Evolutionary conservation across 2,888 invertebrate genomes (phyloP).

Genomic region (Conomelus anceps): DNA sequence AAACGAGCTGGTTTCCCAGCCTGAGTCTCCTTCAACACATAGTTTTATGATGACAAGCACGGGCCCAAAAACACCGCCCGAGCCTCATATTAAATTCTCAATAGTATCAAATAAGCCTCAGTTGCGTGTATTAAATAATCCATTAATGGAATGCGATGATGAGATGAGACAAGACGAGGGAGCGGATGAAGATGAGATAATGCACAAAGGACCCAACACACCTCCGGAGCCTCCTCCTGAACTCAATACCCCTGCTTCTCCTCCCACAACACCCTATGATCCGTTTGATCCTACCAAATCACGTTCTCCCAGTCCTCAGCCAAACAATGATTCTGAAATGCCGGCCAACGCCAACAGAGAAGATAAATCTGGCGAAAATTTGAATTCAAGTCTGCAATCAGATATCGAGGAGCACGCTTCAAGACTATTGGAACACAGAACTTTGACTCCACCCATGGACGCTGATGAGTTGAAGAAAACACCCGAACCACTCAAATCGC

Average conservation of each 20-base stretch:
- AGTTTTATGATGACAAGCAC: conserved; percentile 42
- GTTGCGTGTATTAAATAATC: conserved; percentile 51
- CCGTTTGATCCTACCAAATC: conserved; percentile 88
- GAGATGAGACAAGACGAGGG: conserved; percentile 39
- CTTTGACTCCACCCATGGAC: conserved; percentile 18
- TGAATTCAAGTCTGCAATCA: conserved; percentile 8
- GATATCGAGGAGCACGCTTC: conserved; percentile 17
- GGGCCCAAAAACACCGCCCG: conserved; percentile 69
- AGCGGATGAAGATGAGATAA: conserved; percentile 33
- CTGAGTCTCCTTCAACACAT: conserved; percentile 34
- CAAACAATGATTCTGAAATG: conserved; percentile 18
- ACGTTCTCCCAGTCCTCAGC: conserved; percentile 47
- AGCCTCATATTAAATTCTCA: conserved; percentile 62
- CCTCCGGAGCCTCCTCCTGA: conserved; percentile 57
- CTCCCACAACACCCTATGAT: conserved; percentile 73
- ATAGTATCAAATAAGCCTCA: conserved; percentile 49
- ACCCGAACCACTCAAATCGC: conserved; percentile 21
- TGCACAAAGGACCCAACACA: conserved; percentile 63
- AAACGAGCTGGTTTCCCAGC: conserved; percentile 27
- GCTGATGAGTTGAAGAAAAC: conserved; percentile 24
- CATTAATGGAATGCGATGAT: conserved; percentile 48
- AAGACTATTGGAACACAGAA: conserved; percentile 13
- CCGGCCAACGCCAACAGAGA: conserved; percentile 18
- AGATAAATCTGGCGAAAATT: conserved; percentile 20
- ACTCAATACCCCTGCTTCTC: conserved; percentile 42